Base-by-base conservation (phyloP, 2,888 invertebrate genomes). In the Epinotia ramella region DNA sequence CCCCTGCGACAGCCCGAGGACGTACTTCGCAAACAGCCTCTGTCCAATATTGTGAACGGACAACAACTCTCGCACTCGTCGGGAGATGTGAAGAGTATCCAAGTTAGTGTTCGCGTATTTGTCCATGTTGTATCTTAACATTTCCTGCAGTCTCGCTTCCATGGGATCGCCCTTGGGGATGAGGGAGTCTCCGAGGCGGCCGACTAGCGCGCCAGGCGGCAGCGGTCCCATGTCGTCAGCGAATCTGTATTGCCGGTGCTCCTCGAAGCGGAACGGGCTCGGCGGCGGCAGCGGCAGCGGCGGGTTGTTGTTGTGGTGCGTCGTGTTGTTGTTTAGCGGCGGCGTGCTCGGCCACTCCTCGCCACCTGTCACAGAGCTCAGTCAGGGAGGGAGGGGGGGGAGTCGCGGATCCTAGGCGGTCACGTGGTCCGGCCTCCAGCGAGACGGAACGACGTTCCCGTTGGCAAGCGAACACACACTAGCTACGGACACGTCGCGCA, bases 31-130 rank as follows among this genome's bases (percentile, higher is more conserved):
- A 94, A 99, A 99, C 84, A 99, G 95, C 78, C 99, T 96, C 94
- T 99, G 99, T 3, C 99, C 99, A 84, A 99, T 99, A 91, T 99
- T 99, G 94, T 99, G 99, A 81, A 99, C 98, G 78, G 98, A 99
- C 53, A 99, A 95, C 73, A 99, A 94, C 86, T 99, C 99, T 16
- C 99, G 95, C 12, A 99, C 99, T 79, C 98, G 96, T 81, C 99
- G 96, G 76, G 99, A 97, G 84, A 99, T 98, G 91, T 98, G 97
- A 76, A 99, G 94, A n/a, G 99, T 99, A 92, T 99, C 99, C 80
- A 99, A 95, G 84, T 98, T 97, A 85, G 98, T 98, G 81, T 97
- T 97, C 74, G 98, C 98, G 91, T 98, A 98, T 90, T 98, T 98
- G 95, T 98, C 98, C 97, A 98, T 98, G 90, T 98, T 98, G 94